A percentile compares a stretch with the other conserved stretches of the same genome.
These are phyloP conservation scores for Epinotia demarniana DNA, from an alignment of 2,888 invertebrate genomes.

Conservation along the genomic window DNA sequence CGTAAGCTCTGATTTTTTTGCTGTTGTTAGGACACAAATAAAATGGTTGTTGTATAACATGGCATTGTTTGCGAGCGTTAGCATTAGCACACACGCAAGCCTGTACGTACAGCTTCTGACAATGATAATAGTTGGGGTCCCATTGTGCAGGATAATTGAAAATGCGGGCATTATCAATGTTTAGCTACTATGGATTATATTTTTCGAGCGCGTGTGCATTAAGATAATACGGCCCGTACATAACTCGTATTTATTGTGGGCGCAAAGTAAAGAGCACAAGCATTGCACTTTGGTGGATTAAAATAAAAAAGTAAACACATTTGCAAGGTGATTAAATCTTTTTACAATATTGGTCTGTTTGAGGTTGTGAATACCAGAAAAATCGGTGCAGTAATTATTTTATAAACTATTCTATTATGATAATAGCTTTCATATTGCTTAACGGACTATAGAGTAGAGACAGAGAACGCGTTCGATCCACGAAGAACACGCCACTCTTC, in stretches of 20 bases:
- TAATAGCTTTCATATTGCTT: too few relatives aligned
- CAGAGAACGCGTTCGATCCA: too few relatives aligned
- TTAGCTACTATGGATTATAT: slow-evolving; percentile 50
- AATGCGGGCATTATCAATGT: slow-evolving; percentile 75
- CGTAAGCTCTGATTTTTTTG: slow-evolving; percentile 66
- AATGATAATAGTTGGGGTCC: slow-evolving; percentile 65
- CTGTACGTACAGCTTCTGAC: slow-evolving; percentile 58
- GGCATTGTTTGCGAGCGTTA: slow-evolving; percentile 64
- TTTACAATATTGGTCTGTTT: background rate
- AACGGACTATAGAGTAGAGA: too few relatives aligned
- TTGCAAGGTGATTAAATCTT: background rate
- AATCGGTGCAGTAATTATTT: background rate
- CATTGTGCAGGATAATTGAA: slow-evolving; percentile 72
- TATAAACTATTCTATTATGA: too few relatives aligned
- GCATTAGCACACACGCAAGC: slow-evolving; percentile 61
- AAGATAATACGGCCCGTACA: slow-evolving; percentile 31
- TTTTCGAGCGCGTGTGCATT: slow-evolving; percentile 31
- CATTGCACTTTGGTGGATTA: background rate
- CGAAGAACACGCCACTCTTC: too few relatives aligned
- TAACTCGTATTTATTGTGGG: slow-evolving; percentile 16
- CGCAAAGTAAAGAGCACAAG: background rate
- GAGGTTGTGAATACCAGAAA: background rate
- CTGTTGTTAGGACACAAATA: slow-evolving; percentile 63
- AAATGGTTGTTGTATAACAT: slow-evolving; percentile 72
- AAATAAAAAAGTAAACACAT: background rate